Evolutionary conservation across 2,888 invertebrate species (phyloP), one percentile per base, ranked within the genome.

Genomic region (Panzeria rudis): DNA sequence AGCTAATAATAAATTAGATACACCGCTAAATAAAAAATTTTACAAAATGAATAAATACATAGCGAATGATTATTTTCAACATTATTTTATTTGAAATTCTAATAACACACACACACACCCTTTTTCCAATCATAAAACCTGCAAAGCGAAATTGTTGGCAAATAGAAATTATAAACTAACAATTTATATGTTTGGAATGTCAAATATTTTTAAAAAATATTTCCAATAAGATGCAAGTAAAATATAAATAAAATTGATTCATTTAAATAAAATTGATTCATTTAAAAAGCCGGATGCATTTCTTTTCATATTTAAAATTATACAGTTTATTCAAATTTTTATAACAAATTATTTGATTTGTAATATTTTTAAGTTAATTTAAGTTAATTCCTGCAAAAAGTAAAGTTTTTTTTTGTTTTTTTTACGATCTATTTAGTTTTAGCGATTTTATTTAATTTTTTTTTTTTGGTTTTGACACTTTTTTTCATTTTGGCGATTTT

Each of bases 71-170:
- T 54, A 35, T 35, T 41, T 64, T 47, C 17, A 52, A 25, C 9
- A 64, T 56, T 64, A 64, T 64, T 44, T 71, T 23, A 59, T 50
- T 83, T 72, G 64, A 29, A 76, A 77, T 83, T 77, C 83, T 72
- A 72, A 32, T 20, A 64, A 62, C 83, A 78, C 77, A 68, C 11
- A 38, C 29, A 11, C 38, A 38, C 38, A 11, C 38, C 78, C 78
- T 73, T 68, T 78, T 72, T 47, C 41, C 32, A 66, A 62, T 83
- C 78, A 83, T 83, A 83, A 83, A 83, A 78, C 78, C 77, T 83
- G 29, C 66, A 83, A 78, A 73, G 68, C 52, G 44, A 73, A 78
- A 44, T 61, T 68, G 52, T 56, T 62, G 50, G 35, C 71, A 64
- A 75, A 29, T 69, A 41, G 23, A 66, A 29, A 59, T 17, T 0